These are phyloP conservation scores for Toxotes jaculatrix DNA, from an alignment of 2,113 vertebrate genomes.

Conservation along the genomic window DNA sequence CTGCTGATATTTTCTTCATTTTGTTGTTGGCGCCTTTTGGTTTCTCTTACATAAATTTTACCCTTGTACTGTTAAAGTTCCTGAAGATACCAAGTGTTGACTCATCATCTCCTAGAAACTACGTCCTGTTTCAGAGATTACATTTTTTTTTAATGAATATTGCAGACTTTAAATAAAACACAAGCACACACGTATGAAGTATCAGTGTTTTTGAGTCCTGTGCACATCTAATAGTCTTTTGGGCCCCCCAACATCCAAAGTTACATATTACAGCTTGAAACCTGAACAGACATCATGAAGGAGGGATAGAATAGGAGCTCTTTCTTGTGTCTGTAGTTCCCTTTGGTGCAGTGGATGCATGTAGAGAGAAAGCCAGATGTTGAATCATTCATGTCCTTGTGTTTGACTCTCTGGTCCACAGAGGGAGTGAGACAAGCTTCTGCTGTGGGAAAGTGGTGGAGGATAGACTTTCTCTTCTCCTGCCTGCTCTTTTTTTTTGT, in stretches of 20 bases:
- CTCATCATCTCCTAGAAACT: neutral
- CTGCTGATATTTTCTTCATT: neutral
- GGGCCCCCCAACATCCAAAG: neutral
- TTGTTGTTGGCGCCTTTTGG: neutral
- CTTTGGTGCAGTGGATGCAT: constrained; percentile 28
- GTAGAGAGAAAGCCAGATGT: constrained; percentile 57
- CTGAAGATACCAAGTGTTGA: neutral
- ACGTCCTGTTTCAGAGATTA: no score
- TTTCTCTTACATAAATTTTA: neutral
- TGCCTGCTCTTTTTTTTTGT: neutral
- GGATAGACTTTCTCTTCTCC: constrained; percentile 22
- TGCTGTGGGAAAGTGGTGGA: constrained; percentile 32
- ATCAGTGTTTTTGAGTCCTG: no score
- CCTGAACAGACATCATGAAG: constrained; percentile 8
- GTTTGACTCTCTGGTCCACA: constrained; percentile 59
- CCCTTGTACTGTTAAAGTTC: neutral
- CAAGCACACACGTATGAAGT: no score
- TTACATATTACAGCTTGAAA: constrained; percentile 2
- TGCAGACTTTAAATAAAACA: no score
- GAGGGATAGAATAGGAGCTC: neutral
- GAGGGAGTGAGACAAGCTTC: constrained; percentile 35
- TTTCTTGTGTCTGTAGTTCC: constrained; percentile 41
- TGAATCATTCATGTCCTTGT: constrained; percentile 75
- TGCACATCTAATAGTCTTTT: neutral
- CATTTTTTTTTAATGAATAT: no score